Evolutionary conservation across 2,113 vertebrate genomes (phyloP).

Genomic region (Colossoma macropomum): DNA sequence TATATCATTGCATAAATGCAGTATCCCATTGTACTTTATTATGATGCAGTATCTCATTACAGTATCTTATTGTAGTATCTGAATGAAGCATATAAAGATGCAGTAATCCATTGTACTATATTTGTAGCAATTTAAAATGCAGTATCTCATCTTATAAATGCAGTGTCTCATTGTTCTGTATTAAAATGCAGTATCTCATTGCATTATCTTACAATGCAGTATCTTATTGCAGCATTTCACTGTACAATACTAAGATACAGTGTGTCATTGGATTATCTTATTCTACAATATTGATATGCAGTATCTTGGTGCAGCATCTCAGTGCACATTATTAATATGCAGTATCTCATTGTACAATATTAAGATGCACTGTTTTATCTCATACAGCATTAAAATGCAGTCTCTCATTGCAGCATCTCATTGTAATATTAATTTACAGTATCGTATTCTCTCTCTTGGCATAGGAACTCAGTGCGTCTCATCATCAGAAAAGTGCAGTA

Average conservation of each 20-base stretch:
- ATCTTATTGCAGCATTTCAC: too few species aligned
- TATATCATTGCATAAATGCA: background rate
- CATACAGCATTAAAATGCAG: background rate
- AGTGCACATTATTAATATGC: background rate
- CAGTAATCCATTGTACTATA: background rate
- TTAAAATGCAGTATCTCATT: background rate
- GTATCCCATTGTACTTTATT: background rate
- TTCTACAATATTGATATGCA: background rate
- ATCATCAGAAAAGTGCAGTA: slow-evolving; percentile 96
- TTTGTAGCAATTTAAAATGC: too few species aligned
- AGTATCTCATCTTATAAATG: too few species aligned
- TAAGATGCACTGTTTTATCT: background rate
- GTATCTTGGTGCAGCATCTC: background rate
- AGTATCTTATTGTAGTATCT: background rate
- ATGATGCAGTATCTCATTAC: background rate
- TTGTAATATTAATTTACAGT: background rate
- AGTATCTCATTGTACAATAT: background rate
- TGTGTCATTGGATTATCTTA: background rate
- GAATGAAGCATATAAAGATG: background rate
- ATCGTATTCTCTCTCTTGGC: background rate
- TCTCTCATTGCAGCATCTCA: background rate
- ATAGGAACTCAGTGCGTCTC: slow-evolving; percentile 92
- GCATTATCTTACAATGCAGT: background rate
- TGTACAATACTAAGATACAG: background rate
- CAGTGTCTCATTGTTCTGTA: too few species aligned